These are phyloP conservation scores for Tupaia chinensis DNA, from an alignment of 2,113 vertebrate genomes.

Conservation along the genomic window DNA sequence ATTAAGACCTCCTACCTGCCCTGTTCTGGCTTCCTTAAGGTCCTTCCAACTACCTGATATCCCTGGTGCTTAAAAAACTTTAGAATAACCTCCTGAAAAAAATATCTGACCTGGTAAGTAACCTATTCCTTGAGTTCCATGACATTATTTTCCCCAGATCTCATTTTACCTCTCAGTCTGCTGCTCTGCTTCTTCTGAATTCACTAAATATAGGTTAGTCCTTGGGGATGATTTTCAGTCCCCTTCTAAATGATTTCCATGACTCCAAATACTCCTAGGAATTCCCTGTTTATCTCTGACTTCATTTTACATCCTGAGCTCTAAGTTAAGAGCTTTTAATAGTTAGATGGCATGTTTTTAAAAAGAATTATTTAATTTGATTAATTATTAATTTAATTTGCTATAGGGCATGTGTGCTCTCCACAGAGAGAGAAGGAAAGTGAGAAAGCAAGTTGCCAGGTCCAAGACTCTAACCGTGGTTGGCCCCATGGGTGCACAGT, in stretches of 20 bases:
- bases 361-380: not conserved
- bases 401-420: too few relatives aligned
- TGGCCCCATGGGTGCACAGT: too few relatives aligned
- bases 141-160: not conserved
- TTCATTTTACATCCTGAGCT: not conserved
- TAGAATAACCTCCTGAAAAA: slow-evolving; percentile 42
- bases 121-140: not conserved
- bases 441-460: too few relatives aligned
- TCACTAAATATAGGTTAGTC: not conserved
- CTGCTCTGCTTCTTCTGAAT: not conserved
- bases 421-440: too few relatives aligned
- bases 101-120: not conserved
- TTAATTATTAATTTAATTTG: too few relatives aligned
- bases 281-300: slow-evolving; percentile 33
- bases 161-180: not conserved
- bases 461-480: too few relatives aligned
- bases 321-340: slow-evolving; percentile 16
- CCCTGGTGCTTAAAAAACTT: not conserved
- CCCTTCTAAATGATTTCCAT: not conserved
- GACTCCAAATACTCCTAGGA: not conserved
- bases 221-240: not conserved
- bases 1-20: not conserved
- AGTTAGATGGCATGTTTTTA: not conserved
- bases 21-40: not conserved
- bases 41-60: not conserved